A percentile compares a stretch with the other conserved stretches of the same genome.
Conservation (phyloP, 2,888 invertebrate genomes). For the Oxystoma pomonae region DNA sequence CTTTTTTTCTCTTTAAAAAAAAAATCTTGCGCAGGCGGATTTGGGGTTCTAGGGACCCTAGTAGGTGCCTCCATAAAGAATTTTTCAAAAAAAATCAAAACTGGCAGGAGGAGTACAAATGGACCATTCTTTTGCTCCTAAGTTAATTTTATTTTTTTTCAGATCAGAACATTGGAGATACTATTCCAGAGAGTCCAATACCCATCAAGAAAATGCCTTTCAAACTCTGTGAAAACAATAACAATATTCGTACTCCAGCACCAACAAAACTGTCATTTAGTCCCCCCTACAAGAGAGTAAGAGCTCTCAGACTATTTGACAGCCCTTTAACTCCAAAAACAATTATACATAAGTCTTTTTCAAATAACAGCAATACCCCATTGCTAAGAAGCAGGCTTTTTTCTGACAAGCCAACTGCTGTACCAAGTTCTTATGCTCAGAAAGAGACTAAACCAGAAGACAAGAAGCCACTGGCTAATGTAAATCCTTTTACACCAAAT, state of each 20-base stretch:
- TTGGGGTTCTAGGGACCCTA: too few species aligned
- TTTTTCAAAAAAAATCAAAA: too few species aligned
- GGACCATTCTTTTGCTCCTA: conserved; percentile 48
- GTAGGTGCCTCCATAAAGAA: too few species aligned
- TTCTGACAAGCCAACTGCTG: conserved; percentile 47
- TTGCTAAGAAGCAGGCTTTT: conserved; percentile 53
- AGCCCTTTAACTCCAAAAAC: conserved; percentile 85
- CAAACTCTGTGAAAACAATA: conserved; percentile 37
- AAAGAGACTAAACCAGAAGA: conserved; percentile 40
- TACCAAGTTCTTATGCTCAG: conserved; percentile 45
- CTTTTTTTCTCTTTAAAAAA: too few species aligned
- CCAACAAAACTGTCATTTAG: conserved; percentile 46
- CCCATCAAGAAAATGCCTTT: conserved; percentile 57
- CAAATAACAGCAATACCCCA: conserved; percentile 51
- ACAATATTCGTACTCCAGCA: conserved; percentile 29
- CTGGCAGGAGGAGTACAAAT: conserved; percentile 21
- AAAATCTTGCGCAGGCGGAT: too few species aligned
- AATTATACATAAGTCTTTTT: conserved; percentile 63
- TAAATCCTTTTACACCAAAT: conserved; percentile 83
- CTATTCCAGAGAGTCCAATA: conserved; percentile 35
- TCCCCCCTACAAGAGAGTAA: conserved; percentile 58
- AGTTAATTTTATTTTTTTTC: conserved; percentile 39
- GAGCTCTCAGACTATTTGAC: conserved; percentile 69
- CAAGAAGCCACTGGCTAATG: conserved; percentile 61
- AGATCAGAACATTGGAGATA: conserved; percentile 54